Evolutionary conservation across 2,888 invertebrate genomes (phyloP).

Genomic region (Agrotis clavis): DNA sequence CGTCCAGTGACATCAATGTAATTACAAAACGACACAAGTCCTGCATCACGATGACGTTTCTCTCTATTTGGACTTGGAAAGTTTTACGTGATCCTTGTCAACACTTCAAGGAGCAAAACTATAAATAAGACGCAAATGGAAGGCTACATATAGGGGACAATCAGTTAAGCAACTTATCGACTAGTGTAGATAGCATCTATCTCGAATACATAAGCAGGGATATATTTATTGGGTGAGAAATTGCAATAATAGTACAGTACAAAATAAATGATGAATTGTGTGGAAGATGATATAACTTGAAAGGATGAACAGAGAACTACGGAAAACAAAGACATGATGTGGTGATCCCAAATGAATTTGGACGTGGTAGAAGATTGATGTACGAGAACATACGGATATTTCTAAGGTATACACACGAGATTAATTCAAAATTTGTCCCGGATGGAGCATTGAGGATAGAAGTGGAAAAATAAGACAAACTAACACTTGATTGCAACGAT

Average conservation of each 20-base stretch:
- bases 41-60: constrained; percentile 55
- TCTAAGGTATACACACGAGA: constrained; percentile 11
- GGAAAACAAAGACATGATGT: too few relatives aligned
- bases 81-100: constrained; percentile 52
- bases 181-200: constrained; percentile 22
- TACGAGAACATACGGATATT: constrained; percentile 10
- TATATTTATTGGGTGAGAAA: constrained; percentile 29
- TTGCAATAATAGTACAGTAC: constrained; percentile 16
- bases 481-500: background rate
- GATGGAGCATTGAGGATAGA: background rate
- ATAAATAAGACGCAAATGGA: constrained; percentile 52
- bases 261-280: too few relatives aligned
- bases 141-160: constrained; percentile 30
- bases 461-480: too few relatives aligned
- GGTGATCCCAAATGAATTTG: too few relatives aligned
- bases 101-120: constrained; percentile 42
- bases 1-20: constrained; percentile 59
- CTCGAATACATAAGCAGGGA: constrained; percentile 24
- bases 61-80: constrained; percentile 58
- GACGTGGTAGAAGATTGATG: too few relatives aligned
- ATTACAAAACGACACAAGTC: constrained; percentile 59
- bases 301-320: too few relatives aligned
- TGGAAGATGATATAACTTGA: too few relatives aligned
- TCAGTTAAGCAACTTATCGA: constrained; percentile 34
- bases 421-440: constrained; percentile 27